These are phyloP conservation scores for Spheniscus mendiculus DNA, from an alignment of 2,113 vertebrate species.

Conservation along the genomic window DNA sequence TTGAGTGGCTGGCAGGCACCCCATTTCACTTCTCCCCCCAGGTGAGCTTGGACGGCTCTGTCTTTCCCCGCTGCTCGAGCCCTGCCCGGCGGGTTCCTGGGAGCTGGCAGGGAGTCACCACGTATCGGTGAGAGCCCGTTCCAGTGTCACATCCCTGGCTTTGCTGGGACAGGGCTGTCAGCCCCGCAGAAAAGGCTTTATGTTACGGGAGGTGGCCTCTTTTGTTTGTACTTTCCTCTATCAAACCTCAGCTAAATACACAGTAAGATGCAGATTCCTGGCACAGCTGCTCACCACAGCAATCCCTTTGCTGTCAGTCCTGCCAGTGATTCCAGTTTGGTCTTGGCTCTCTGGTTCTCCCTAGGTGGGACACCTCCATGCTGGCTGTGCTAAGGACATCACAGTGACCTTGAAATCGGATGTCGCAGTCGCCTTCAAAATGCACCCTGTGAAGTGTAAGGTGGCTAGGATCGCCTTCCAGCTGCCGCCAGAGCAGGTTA, in stretches of 20 bases:
- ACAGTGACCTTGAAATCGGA: constrained; percentile 80
- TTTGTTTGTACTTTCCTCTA: neutral
- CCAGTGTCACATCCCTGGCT: neutral
- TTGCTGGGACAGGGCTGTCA: neutral
- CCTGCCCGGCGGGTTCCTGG: accelerated
- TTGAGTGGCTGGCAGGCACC: constrained; percentile 79
- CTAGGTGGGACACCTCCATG: constrained; percentile 88
- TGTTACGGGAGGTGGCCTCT: neutral
- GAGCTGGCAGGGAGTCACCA: neutral
- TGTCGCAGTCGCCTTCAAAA: constrained; percentile 64
- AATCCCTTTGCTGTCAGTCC: neutral
- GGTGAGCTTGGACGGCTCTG: constrained; percentile 50
- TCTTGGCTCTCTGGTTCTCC: neutral
- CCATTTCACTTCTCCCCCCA: constrained; percentile 81
- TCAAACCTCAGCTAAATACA: neutral
- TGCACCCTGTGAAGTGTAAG: constrained; percentile 75
- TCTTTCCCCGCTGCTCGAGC: neutral
- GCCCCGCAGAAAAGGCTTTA: neutral
- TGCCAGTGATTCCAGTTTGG: neutral
- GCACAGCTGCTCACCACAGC: neutral
- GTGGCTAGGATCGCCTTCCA: constrained; percentile 79
- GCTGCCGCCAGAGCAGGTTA: constrained; percentile 77
- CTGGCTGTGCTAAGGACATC: constrained; percentile 84
- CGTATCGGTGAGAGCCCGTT: accelerated
- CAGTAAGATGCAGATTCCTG: neutral